Percentiles rank a stretch among this genome's conserved stretches.
These are phyloP conservation scores for Diarsia rubi DNA, from an alignment of 2,888 invertebrate genomes.

Conservation along the genomic window DNA sequence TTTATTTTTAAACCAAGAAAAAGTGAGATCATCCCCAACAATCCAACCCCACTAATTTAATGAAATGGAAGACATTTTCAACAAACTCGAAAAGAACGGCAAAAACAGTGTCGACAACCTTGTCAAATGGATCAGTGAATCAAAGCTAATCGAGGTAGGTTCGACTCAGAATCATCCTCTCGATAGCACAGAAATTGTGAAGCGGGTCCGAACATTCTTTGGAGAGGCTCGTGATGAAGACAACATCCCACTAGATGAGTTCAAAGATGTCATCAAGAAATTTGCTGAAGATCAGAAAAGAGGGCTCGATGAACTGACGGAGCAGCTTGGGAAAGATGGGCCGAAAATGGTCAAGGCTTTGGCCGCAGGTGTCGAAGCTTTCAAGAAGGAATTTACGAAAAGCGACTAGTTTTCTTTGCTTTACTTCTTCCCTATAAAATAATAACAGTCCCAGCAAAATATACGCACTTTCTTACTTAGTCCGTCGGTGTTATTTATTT, in stretches of 20 bases:
- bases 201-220: slow-evolving; percentile 72
- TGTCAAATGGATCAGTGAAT: slow-evolving; percentile 79
- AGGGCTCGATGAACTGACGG: slow-evolving; percentile 69
- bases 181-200: slow-evolving; percentile 68
- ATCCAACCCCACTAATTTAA: background rate
- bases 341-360: slow-evolving; percentile 72
- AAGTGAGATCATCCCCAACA: background rate
- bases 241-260: slow-evolving; percentile 69
- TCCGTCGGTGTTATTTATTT: slow-evolving; percentile 15
- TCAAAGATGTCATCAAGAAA: slow-evolving; percentile 70
- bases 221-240: slow-evolving; percentile 59
- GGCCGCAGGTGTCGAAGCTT: slow-evolving; percentile 70
- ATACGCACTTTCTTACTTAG: slow-evolving; percentile 9
- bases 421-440: background rate
- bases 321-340: slow-evolving; percentile 68
- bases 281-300: slow-evolving; percentile 74
- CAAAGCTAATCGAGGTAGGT: slow-evolving; percentile 71
- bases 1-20: background rate
- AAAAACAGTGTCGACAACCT: slow-evolving; percentile 76
- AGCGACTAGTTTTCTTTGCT: slow-evolving; percentile 1
- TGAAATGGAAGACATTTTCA: slow-evolving; percentile 56
- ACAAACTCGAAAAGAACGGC: slow-evolving; percentile 72
- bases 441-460: background rate
- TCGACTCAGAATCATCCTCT: background rate
- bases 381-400: slow-evolving; percentile 69